These are phyloP conservation scores for Drosophila cardini DNA, from an alignment of 1,140 invertebrate genomes.

Conservation along the genomic window DNA sequence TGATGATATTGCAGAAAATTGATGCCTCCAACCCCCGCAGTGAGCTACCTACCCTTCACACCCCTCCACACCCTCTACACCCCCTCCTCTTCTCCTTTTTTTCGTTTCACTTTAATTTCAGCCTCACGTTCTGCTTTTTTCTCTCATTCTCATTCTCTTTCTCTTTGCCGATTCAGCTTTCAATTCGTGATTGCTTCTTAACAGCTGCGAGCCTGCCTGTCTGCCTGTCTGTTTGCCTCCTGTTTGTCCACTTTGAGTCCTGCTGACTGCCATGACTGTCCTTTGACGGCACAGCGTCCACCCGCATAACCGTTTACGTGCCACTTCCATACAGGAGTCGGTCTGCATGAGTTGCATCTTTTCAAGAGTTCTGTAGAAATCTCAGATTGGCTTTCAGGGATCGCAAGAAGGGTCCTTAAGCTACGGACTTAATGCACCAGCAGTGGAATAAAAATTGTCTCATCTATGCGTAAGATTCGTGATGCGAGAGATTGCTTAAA, in stretches of 20 bases:
- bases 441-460: background rate
- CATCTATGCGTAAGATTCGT: background rate
- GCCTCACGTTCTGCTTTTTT: conserved; percentile 18
- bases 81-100: conserved; percentile 5
- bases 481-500: background rate
- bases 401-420: conserved; percentile 25
- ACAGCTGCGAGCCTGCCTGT: conserved; percentile 44
- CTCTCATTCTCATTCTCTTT: conserved; percentile 18
- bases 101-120: conserved; percentile 34
- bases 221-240: conserved; percentile 6
- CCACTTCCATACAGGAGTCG: conserved; percentile 59
- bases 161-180: conserved; percentile 79
- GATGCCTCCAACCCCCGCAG: conserved; percentile 6
- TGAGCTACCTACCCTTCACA: too few species aligned
- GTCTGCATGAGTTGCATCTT: conserved; percentile 62
- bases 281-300: conserved; percentile 18
- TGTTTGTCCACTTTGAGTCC: conserved; percentile 37
- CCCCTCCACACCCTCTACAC: background rate
- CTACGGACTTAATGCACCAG: conserved; percentile 47
- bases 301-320: conserved; percentile 58
- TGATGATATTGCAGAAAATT: conserved; percentile 81
- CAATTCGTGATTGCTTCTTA: conserved; percentile 80
- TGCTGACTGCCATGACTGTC: conserved; percentile 49
- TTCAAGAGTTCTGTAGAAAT: conserved; percentile 46
- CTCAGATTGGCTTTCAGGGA: conserved; percentile 23